Conservation (phyloP, 1,140 invertebrate species). For the Caenorhabditis latens region DNA sequence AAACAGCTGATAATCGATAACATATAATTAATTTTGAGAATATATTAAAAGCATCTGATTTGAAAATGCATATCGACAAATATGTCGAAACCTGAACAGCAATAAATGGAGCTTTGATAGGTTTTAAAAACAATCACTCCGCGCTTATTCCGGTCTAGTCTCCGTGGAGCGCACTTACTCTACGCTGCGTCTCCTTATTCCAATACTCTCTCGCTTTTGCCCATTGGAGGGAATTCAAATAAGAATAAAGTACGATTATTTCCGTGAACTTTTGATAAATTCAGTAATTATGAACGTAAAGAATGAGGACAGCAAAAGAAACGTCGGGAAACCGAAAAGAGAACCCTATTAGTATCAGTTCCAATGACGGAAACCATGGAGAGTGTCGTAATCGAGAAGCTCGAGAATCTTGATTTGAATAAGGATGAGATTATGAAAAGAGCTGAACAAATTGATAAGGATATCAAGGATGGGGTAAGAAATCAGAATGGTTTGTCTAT, state of each 20-base stretch:
- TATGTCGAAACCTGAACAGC: no score
- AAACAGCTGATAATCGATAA: no score
- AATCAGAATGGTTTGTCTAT: neutral
- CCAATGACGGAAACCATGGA: neutral
- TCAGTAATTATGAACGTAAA: neutral
- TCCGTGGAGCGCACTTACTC: neutral
- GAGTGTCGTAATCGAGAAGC: conserved; percentile 2
- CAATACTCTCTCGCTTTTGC: neutral
- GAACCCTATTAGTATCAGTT: neutral
- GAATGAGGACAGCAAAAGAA: neutral
- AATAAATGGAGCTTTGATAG: no score
- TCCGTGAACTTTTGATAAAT: neutral
- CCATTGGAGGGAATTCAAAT: neutral
- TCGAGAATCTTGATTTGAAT: conserved; percentile 4
- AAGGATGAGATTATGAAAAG: neutral
- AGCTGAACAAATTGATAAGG: conserved; percentile 1
- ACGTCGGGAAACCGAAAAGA: neutral
- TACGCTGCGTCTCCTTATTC: neutral
- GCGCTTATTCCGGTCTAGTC: neutral
- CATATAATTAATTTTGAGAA: no score
- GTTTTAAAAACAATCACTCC: neutral
- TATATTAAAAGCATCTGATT: no score
- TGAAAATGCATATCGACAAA: no score
- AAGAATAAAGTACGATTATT: neutral
- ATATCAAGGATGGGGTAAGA: neutral